phyloP scores from a whole-genome alignment of 2,888 invertebrate species.

The Acanthosepion pharaonis region DNA sequence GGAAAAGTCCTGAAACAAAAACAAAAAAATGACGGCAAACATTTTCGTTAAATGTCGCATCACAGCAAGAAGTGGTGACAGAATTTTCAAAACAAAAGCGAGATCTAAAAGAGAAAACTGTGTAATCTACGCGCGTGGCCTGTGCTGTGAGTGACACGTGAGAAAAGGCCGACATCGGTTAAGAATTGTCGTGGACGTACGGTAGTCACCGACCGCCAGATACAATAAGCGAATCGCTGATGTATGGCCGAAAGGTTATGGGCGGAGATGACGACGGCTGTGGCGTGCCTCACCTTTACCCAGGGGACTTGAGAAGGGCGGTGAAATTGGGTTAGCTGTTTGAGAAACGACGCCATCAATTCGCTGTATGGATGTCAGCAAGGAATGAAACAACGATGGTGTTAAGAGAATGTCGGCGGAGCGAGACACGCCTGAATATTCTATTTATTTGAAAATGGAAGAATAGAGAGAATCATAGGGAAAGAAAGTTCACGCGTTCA shows the following conservation, averaged over 20 bases:
- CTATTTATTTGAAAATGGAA: not conserved
- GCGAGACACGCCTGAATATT: not conserved
- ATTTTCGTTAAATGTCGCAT: not conserved
- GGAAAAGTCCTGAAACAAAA: not conserved
- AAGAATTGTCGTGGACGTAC: not conserved
- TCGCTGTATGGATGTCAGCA: not conserved
- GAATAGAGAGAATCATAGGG: not conserved
- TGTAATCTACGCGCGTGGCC: slow-evolving; percentile 8
- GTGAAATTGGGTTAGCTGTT: not conserved
- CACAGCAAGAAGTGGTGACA: not conserved
- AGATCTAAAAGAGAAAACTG: slow-evolving; percentile 33
- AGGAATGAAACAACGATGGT: not conserved
- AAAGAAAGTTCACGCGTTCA: not conserved
- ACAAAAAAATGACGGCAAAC: not conserved
- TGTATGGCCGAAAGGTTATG: slow-evolving; percentile 25
- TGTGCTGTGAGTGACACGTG: not conserved
- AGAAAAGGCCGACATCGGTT: not conserved
- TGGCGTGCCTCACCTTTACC: slow-evolving; percentile 18
- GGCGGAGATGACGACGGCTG: slow-evolving; percentile 8
- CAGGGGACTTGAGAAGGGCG: not conserved
- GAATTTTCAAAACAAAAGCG: not conserved
- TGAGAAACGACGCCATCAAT: not conserved
- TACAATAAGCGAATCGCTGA: slow-evolving; percentile 33
- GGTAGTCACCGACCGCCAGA: not conserved
- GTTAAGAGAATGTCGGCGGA: not conserved